These are phyloP conservation scores for Parapsyche elsis DNA, from an alignment of 1,140 invertebrate species.

Conservation along the genomic window DNA sequence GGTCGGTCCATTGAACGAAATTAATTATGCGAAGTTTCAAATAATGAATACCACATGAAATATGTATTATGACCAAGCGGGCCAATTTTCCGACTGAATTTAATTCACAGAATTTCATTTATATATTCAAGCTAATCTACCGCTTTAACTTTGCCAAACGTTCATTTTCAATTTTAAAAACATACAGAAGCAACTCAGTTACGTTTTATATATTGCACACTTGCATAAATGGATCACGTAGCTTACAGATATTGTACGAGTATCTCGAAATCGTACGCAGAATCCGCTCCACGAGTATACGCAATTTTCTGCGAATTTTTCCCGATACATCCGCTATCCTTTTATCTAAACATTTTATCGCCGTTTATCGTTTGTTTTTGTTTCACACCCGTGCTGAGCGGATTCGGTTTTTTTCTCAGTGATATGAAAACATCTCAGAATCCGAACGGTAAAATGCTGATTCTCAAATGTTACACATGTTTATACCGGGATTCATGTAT, in stretches of 20 bases:
- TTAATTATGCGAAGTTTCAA: constrained; percentile 16
- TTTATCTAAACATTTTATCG: constrained; percentile 23
- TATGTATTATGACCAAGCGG: constrained; percentile 1
- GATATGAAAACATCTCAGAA: background rate
- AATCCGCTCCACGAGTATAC: background rate
- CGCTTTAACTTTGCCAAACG: background rate
- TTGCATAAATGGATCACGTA: no score
- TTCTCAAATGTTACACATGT: background rate
- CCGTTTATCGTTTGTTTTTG: background rate
- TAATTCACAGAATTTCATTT: background rate
- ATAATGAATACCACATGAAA: background rate
- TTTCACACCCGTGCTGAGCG: background rate
- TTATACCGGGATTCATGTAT: background rate
- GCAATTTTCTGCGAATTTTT: constrained; percentile 6
- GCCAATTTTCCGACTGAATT: background rate
- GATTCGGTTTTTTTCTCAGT: background rate
- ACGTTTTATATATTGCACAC: no score
- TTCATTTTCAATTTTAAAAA: background rate
- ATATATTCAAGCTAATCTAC: background rate
- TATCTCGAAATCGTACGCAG: background rate
- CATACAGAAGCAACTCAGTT: no score
- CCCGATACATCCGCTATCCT: background rate
- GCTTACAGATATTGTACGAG: no score
- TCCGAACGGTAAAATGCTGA: background rate
- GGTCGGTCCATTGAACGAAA: background rate